phyloP scores from a whole-genome alignment of 2,888 invertebrate genomes.

The Hypercompe scribonia region DNA sequence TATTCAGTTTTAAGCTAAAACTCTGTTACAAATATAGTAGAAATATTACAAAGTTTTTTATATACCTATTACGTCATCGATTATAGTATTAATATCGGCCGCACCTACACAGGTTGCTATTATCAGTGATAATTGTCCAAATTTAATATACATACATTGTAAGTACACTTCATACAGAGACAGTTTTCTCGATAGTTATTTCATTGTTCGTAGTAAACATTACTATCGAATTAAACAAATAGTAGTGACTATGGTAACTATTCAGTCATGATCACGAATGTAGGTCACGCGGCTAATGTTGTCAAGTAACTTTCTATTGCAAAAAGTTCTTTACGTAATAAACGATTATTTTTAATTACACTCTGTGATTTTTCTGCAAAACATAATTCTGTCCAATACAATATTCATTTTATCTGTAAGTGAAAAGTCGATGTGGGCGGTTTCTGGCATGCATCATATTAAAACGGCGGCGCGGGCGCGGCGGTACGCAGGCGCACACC shows the following conservation, averaged over 20 bases:
- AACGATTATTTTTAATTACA: slow-evolving; percentile 35
- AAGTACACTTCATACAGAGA: slow-evolving; percentile 4
- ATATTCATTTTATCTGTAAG: slow-evolving; percentile 15
- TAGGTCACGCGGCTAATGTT: slow-evolving; percentile 60
- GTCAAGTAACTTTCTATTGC: slow-evolving; percentile 52
- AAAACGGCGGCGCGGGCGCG: slow-evolving; percentile 50
- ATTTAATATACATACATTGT: slow-evolving; percentile 11
- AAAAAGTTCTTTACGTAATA: slow-evolving; percentile 32
- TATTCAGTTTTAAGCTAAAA: not conserved
- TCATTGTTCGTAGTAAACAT: slow-evolving; percentile 39
- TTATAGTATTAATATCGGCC: slow-evolving; percentile 34
- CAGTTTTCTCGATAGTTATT: slow-evolving; percentile 23
- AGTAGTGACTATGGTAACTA: slow-evolving; percentile 59
- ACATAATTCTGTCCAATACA: not conserved
- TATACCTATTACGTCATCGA: slow-evolving; percentile 4
- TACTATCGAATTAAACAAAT: slow-evolving; percentile 56
- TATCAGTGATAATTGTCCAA: slow-evolving; percentile 45
- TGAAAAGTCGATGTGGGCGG: slow-evolving; percentile 70
- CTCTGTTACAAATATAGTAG: not conserved
- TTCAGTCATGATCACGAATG: slow-evolving; percentile 58
- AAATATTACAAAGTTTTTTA: not conserved
- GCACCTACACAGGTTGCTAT: slow-evolving; percentile 38
- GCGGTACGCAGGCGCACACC: slow-evolving; percentile 61
- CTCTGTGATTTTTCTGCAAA: slow-evolving; percentile 18
- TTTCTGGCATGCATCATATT: slow-evolving; percentile 73